These are phyloP conservation scores for Psephotus haematonotus DNA, from an alignment of 2,113 vertebrate genomes.

Conservation along the genomic window DNA sequence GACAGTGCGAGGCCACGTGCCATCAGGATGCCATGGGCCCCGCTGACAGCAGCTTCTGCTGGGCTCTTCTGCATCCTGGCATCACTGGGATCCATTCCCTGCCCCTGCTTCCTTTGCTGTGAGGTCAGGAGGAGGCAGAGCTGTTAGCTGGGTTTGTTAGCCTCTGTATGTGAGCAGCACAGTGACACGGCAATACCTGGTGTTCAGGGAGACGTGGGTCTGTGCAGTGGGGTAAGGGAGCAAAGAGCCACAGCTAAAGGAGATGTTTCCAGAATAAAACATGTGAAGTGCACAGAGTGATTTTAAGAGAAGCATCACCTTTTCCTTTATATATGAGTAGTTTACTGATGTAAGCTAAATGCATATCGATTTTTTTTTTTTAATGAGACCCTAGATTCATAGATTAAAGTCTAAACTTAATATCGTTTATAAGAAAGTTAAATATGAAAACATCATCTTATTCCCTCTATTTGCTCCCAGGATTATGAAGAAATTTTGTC, in stretches of 20 bases:
- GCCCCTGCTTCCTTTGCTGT: not conserved
- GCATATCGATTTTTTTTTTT: not conserved
- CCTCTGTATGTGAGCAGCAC: rapidly evolving
- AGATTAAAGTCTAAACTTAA: not conserved
- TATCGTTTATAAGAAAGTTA: not conserved
- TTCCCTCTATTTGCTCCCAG: not conserved
- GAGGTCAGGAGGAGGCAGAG: not conserved
- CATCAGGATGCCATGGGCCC: not conserved
- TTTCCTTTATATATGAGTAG: not conserved
- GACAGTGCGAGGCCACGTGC: not conserved
- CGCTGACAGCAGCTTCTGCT: not conserved
- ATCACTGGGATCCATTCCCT: not conserved
- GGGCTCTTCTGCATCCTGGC: not conserved
- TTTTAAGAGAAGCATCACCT: not conserved
- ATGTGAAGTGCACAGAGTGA: rapidly evolving
- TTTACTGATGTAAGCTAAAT: not conserved
- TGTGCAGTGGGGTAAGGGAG: rapidly evolving
- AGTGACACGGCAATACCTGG: rapidly evolving
- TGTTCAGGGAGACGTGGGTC: no score
- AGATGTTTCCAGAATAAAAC: rapidly evolving
- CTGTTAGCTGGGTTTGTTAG: not conserved
- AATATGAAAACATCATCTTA: not conserved
- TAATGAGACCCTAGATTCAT: not conserved
- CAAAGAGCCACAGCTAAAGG: no score
- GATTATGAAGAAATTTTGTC: no score